Percentiles rank a stretch among this genome's conserved stretches.
phyloP scores from a whole-genome alignment of 2,797 vertebrate genomes.

The Chloroceryle inda region DNA sequence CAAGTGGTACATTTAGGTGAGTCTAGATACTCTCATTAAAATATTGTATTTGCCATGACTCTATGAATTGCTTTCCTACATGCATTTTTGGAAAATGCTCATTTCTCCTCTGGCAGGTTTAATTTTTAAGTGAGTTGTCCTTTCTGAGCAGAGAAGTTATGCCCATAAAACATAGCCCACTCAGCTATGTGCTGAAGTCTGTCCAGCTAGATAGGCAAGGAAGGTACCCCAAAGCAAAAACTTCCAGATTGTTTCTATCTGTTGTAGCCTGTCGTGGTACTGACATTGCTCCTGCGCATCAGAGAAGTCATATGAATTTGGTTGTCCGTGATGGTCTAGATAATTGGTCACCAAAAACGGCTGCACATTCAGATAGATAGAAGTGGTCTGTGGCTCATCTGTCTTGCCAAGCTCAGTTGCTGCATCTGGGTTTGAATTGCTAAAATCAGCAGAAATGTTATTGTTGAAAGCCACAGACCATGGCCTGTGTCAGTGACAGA shows the following conservation, averaged over 20 bases:
- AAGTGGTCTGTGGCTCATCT: constrained; percentile 47
- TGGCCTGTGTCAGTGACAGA: constrained; percentile 39
- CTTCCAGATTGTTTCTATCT: not conserved
- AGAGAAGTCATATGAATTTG: not conserved
- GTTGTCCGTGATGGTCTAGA: not conserved
- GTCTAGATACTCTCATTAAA: not conserved
- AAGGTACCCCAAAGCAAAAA: not conserved
- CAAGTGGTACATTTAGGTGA: not conserved
- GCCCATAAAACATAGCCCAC: not conserved
- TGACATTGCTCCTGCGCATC: not conserved
- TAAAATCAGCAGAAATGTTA: constrained; percentile 66
- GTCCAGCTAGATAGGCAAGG: not conserved
- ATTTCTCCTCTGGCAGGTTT: not conserved
- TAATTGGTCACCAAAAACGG: not conserved
- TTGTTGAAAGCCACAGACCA: constrained; percentile 65
- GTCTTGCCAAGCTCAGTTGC: constrained; percentile 32
- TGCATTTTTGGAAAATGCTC: not conserved
- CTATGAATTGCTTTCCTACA: not conserved
- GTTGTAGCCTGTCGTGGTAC: not conserved
- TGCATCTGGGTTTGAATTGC: constrained; percentile 51
- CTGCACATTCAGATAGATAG: not conserved
- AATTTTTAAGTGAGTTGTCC: not conserved
- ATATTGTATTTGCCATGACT: not conserved
- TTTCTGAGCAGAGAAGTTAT: not conserved
- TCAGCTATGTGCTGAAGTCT: not conserved